A percentile compares a stretch with the other conserved stretches of the same genome.
Evolutionary conservation across 2,888 invertebrate species (phyloP).

Genomic region (Lagria hirta): DNA sequence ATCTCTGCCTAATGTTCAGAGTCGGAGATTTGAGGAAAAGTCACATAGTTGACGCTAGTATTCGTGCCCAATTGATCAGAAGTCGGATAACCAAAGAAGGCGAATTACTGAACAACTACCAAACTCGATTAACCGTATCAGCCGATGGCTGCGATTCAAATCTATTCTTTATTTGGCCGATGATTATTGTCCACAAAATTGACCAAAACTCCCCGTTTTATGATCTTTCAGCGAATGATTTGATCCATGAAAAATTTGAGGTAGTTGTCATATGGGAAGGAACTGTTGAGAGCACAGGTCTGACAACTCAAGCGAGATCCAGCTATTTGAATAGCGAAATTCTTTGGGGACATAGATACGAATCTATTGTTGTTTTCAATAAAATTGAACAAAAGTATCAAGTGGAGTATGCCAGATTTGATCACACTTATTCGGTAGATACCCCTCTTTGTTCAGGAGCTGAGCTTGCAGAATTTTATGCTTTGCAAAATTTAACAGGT

Average conservation of each 20-base stretch:
- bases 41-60: too few species aligned
- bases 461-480: not conserved
- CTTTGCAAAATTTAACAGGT: not conserved
- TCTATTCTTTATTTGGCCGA: not conserved
- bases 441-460: not conserved
- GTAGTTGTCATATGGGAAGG: not conserved
- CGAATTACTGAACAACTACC: not conserved
- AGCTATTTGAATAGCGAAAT: not conserved
- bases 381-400: not conserved
- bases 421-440: not conserved
- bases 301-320: not conserved
- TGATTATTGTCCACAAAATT: not conserved
- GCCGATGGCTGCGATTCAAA: not conserved
- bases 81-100: too few species aligned
- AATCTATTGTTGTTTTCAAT: not conserved
- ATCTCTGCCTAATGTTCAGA: too few species aligned
- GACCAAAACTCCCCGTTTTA: not conserved
- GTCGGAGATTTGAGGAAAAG: too few species aligned
- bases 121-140: not conserved
- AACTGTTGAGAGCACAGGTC: not conserved
- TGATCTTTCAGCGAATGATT: not conserved
- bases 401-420: not conserved
- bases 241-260: not conserved
- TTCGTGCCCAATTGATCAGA: too few species aligned
- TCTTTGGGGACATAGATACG: not conserved